Percentiles rank a stretch among this genome's conserved stretches.
Conservation (phyloP, 2,797 vertebrate species). For the Bradypodion pumilum region DNA sequence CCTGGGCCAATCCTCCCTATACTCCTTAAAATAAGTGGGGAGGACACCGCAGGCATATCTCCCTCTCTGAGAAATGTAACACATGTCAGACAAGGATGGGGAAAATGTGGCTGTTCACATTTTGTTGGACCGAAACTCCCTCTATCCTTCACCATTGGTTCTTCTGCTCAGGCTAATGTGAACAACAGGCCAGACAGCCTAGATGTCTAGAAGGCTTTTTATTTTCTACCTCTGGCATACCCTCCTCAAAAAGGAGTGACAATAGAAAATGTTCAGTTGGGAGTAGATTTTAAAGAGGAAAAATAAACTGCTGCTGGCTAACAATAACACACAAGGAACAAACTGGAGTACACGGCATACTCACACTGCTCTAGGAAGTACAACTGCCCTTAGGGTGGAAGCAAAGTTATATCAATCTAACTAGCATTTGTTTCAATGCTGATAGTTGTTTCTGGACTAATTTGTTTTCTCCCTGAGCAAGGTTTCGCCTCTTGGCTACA, state of each 20-base stretch:
- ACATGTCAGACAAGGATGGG: background rate
- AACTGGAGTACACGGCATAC: background rate
- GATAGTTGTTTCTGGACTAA: slow-evolving; percentile 41
- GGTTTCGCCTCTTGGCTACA: slow-evolving; percentile 47
- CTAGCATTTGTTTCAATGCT: slow-evolving; percentile 40
- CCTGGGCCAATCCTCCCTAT: background rate
- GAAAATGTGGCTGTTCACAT: background rate
- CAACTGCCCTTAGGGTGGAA: slow-evolving; percentile 8
- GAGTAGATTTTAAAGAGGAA: slow-evolving; percentile 17
- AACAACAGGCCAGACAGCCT: background rate
- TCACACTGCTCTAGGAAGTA: slow-evolving; percentile 23
- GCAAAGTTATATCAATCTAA: slow-evolving; percentile 44
- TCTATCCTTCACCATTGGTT: background rate
- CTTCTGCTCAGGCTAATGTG: background rate
- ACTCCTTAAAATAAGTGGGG: background rate
- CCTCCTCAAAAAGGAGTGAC: background rate
- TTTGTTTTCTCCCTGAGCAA: slow-evolving; percentile 50
- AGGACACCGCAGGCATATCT: background rate
- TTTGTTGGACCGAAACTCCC: background rate
- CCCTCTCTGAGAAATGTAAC: background rate
- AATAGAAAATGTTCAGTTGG: slow-evolving; percentile 16
- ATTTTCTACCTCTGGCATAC: background rate
- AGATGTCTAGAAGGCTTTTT: background rate
- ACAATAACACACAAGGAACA: background rate
- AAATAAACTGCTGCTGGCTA: slow-evolving; percentile 13